Evolutionary conservation across 2,797 vertebrate genomes (phyloP).

Genomic region (Mormyrops boulengeri): DNA sequence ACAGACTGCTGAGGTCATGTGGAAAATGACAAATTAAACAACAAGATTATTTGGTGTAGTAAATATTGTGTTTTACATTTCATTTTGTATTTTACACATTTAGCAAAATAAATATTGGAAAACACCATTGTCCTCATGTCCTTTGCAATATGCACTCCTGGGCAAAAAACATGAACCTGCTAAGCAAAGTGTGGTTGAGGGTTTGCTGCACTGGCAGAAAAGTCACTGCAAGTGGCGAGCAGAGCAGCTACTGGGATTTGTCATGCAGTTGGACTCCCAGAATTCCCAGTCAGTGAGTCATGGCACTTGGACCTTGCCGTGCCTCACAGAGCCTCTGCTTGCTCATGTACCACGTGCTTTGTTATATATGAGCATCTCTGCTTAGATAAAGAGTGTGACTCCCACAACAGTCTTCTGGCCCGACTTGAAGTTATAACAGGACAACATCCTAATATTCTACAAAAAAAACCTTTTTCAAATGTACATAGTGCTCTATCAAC

Average conservation of each 20-base stretch:
- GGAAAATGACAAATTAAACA: not conserved
- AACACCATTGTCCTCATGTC: not conserved
- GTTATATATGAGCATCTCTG: not conserved
- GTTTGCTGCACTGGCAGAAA: not conserved
- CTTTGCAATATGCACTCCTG: not conserved
- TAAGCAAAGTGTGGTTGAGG: not conserved
- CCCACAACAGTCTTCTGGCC: not conserved
- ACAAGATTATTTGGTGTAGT: not conserved
- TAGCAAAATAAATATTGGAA: not conserved
- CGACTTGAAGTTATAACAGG: not conserved
- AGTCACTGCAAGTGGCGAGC: not conserved
- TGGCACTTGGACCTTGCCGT: not conserved
- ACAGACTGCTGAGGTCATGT: not conserved
- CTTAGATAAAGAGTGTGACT: not conserved
- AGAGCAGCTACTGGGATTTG: not conserved
- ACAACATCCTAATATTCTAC: not conserved
- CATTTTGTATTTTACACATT: not conserved
- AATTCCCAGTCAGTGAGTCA: not conserved
- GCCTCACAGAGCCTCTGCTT: not conserved
- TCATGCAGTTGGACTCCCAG: not conserved
- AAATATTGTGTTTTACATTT: not conserved
- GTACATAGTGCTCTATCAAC: not conserved
- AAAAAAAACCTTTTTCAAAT: not conserved
- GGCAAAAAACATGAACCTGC: not conserved
- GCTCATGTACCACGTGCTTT: not conserved